phyloP scores from a whole-genome alignment of 1,140 invertebrate genomes.

The Megalopta genalis region DNA sequence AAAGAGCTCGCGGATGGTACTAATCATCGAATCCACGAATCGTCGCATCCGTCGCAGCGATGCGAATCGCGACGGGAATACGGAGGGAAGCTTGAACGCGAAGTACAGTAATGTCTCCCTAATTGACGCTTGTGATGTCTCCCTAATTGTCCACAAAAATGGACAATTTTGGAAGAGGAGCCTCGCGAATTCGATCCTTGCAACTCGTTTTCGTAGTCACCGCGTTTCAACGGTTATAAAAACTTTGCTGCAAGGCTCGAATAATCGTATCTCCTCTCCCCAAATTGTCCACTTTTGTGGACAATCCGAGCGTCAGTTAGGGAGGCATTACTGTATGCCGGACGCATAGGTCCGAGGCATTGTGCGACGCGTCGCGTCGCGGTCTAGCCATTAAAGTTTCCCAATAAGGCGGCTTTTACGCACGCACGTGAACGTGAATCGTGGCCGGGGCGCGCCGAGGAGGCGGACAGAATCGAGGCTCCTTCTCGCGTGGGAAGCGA shows the following conservation, averaged over 20 bases:
- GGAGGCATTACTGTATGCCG: too few species aligned
- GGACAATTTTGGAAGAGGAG: too few species aligned
- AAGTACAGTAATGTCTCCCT: too few species aligned
- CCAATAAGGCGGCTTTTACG: constrained; percentile 44
- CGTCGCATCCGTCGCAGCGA: background rate
- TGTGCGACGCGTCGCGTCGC: background rate
- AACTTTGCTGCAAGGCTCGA: too few species aligned
- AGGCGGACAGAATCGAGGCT: constrained; percentile 35
- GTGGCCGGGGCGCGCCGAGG: background rate
- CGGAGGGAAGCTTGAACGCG: constrained; percentile 4
- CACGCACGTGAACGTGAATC: constrained; percentile 36
- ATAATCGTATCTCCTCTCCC: too few species aligned
- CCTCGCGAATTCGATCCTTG: too few species aligned
- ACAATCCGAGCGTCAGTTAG: too few species aligned
- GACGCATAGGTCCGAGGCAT: background rate
- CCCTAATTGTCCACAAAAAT: too few species aligned
- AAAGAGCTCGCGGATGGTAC: background rate
- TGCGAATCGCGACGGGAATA: constrained; percentile 40
- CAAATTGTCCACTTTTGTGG: too few species aligned
- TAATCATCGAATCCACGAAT: constrained; percentile 25
- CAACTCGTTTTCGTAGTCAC: too few species aligned
- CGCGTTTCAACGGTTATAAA: too few species aligned
- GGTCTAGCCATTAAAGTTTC: constrained; percentile 47
- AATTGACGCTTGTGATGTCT: too few species aligned
- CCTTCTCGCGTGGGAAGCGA: constrained; percentile 46